A percentile compares a stretch with the other conserved stretches of the same genome.
These are phyloP conservation scores for Drosophila ezoana DNA, from an alignment of 2,888 invertebrate genomes.

Conservation along the genomic window DNA sequence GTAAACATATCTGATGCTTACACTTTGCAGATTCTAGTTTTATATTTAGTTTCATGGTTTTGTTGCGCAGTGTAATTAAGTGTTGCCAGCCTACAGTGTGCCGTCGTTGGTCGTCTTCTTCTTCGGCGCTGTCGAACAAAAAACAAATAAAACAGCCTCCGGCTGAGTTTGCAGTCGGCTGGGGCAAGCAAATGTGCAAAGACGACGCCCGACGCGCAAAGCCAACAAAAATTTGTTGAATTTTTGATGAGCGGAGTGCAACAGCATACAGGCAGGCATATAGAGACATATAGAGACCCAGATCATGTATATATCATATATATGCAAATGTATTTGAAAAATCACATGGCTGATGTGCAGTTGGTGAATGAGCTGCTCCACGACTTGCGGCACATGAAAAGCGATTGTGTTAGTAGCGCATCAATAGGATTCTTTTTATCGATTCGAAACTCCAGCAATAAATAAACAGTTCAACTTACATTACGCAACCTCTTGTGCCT, in stretches of 20 bases:
- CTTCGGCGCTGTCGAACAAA: constrained; percentile 38
- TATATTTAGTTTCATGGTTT: background rate
- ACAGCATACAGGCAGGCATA: constrained; percentile 5
- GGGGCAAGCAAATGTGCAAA: constrained; percentile 69
- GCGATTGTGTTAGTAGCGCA: constrained; percentile 83
- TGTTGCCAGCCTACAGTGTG: constrained; percentile 38
- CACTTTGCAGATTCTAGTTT: background rate
- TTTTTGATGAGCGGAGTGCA: constrained; percentile 38
- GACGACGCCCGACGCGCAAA: constrained; percentile 51
- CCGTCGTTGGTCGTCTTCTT: constrained; percentile 31
- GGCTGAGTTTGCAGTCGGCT: constrained; percentile 55
- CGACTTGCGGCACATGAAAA: constrained; percentile 83
- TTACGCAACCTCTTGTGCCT: background rate
- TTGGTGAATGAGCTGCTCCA: constrained; percentile 83
- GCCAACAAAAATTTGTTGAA: constrained; percentile 37
- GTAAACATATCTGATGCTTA: background rate
- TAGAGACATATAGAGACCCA: constrained; percentile 32
- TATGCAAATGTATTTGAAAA: constrained; percentile 84
- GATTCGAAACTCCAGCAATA: background rate
- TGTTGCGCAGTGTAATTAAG: constrained; percentile 73
- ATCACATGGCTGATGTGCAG: constrained; percentile 83
- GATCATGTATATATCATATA: constrained; percentile 58
- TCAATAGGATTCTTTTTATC: background rate
- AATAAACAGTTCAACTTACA: background rate
- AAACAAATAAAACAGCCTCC: constrained; percentile 53